Base-by-base conservation (phyloP, 2,888 invertebrate genomes). In the Rugalucina vietnamica region DNA sequence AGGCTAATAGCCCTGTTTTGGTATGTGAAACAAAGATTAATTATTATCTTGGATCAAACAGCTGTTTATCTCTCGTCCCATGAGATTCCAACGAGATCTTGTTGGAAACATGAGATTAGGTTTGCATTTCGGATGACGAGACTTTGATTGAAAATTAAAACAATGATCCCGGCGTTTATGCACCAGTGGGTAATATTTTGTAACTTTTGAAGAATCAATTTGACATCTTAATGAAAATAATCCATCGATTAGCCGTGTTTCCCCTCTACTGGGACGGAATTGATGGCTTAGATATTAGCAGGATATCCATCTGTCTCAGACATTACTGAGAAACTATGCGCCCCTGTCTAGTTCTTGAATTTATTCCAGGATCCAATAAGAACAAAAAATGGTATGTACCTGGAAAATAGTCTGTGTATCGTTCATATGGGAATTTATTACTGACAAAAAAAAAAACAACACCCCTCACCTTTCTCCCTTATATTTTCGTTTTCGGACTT, bases 141-240 rank as follows among this genome's bases (percentile, higher is more conserved):
- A 65, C 77, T 80, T 65, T 80, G 84, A 87, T 87, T 87, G 86
- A 84, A 82, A 80, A 84, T 87, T 87, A 84, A 87, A 87, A 87
- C 84, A 84, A 84, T 87, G 84, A 87, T 87, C 84, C 79, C 80
- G 76, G 29, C 75, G 14, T 81, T 78, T 76, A 78, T 85, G 84
- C 85, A 82, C 84, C 74, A 81, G 60, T 76, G 82, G 84, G 81
- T 82, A 81, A 87, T 85, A 87, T 87, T 87, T 85, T 85, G 84
- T 83, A 87, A 85, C 85, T 75, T 81, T 82, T 79, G 77, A 85
- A 85, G 87, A 87, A 87, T 87, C 85, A 87, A 87, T 87, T 87
- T 87, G 87, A 87, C 87, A 87, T 84, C 82, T 87, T 87, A 87
- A 87, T 87, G 87, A 85, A 85, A 85, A 84, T 84, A 87, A 87